Conservation (phyloP, 2,113 vertebrate genomes). For the Riparia riparia region DNA sequence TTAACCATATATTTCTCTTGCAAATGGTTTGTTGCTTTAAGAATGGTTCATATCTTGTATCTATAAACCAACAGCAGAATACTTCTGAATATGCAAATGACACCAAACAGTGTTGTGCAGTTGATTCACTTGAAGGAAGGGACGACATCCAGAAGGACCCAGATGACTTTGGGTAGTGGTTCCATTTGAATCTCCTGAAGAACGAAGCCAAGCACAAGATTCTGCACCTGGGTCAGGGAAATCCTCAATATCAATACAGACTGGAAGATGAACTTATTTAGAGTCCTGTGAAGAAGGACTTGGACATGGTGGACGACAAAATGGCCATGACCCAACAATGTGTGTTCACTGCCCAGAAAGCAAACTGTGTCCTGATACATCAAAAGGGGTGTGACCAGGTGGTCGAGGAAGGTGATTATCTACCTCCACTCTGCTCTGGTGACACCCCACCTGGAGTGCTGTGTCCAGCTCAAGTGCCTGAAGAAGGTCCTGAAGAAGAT, state of each 20-base stretch:
- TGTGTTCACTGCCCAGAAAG: background rate
- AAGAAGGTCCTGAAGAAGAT: background rate
- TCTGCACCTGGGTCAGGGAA: background rate
- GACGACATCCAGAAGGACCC: background rate
- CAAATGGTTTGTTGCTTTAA: background rate
- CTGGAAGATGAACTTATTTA: background rate
- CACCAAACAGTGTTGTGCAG: rapidly evolving
- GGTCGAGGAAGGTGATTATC: rapidly evolving
- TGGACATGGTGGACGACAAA: background rate
- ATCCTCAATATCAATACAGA: background rate
- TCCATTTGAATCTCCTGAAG: background rate
- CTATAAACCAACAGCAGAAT: background rate
- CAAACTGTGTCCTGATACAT: background rate
- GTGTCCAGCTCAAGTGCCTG: background rate
- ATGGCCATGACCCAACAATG: background rate
- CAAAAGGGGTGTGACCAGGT: background rate
- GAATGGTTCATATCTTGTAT: background rate
- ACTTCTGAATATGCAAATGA: background rate
- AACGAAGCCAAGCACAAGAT: background rate
- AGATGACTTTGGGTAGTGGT: background rate
- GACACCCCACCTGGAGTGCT: background rate
- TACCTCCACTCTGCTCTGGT: background rate
- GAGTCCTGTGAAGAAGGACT: background rate
- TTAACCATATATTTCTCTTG: background rate
- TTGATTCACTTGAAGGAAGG: background rate